Percentiles rank a stretch among this genome's conserved stretches.
These are phyloP conservation scores for Pheosia gnoma DNA, from an alignment of 2,888 invertebrate genomes.

Conservation along the genomic window DNA sequence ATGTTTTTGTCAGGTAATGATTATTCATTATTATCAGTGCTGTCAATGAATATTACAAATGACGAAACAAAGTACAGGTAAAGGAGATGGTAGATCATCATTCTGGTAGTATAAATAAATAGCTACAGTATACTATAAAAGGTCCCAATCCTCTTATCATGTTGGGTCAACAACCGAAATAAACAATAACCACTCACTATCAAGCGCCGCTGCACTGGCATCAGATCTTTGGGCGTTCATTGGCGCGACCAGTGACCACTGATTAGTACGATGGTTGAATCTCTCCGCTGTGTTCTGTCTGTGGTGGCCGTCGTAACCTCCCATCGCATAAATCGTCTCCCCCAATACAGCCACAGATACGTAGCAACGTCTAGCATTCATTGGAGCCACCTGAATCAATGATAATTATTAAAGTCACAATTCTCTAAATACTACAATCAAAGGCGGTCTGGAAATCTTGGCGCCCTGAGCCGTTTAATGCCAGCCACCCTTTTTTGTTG, in stretches of 20 bases:
- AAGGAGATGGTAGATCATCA: no score
- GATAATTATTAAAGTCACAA: neutral
- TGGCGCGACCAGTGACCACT: slow-evolving; percentile 93
- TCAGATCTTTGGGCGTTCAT: slow-evolving; percentile 96
- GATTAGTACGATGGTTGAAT: slow-evolving; percentile 92
- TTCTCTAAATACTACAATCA: neutral
- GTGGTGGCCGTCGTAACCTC: slow-evolving; percentile 94
- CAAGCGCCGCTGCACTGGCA: slow-evolving; percentile 94
- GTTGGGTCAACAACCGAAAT: no score
- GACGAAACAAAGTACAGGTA: no score
- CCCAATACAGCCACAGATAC: slow-evolving; percentile 92
- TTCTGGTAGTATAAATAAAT: no score
- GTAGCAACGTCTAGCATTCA: slow-evolving; percentile 95
- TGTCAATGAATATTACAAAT: no score
- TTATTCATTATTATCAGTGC: no score
- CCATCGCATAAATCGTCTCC: slow-evolving; percentile 93
- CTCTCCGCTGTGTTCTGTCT: slow-evolving; percentile 94
- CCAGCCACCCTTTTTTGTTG: no score
- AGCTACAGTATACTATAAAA: no score
- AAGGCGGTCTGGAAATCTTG: no score
- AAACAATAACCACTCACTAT: slow-evolving; percentile 78
- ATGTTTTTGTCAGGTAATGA: no score
- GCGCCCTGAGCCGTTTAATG: no score
- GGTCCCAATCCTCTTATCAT: no score
- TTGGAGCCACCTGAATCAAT: slow-evolving; percentile 87